These are phyloP conservation scores for Drosophila neutralis DNA, from an alignment of 2,888 invertebrate genomes.

Conservation along the genomic window DNA sequence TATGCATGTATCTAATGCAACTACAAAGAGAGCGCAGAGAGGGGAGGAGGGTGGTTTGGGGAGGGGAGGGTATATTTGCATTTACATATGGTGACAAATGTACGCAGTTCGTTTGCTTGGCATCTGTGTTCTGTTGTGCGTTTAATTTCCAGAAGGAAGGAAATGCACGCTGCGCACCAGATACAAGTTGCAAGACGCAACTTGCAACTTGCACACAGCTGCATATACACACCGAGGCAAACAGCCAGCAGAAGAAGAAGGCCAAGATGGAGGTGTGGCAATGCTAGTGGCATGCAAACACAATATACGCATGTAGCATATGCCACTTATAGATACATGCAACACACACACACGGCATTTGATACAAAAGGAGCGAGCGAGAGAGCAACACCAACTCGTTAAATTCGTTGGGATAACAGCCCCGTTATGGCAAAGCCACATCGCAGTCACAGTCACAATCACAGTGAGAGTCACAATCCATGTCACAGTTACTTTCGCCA, in stretches of 20 bases:
- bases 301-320: constrained; percentile 26
- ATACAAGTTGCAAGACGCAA: constrained; percentile 43
- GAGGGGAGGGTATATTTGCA: neutral
- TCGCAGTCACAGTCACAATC: neutral
- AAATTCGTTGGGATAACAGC: constrained; percentile 52
- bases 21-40: constrained; percentile 3
- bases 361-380: constrained; percentile 9
- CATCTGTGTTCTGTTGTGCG: constrained; percentile 33
- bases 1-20: constrained; percentile 58
- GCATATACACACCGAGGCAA: constrained; percentile 35
- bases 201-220: constrained; percentile 21
- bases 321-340: constrained; percentile 28
- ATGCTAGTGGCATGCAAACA: constrained; percentile 26
- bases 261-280: constrained; percentile 2
- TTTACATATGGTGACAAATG: constrained; percentile 51
- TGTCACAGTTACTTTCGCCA: constrained; percentile 12
- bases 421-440: constrained; percentile 25
- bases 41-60: no score
- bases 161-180: constrained; percentile 63
- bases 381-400: constrained; percentile 31
- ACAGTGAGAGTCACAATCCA: constrained; percentile 8
- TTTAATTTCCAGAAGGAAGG: constrained; percentile 71
- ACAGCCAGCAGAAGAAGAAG: constrained; percentile 1
- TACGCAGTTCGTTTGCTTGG: constrained; percentile 18
- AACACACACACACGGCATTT: constrained; percentile 19